phyloP scores from a whole-genome alignment of 2,797 vertebrate genomes.

The Eremophila alpestris region DNA sequence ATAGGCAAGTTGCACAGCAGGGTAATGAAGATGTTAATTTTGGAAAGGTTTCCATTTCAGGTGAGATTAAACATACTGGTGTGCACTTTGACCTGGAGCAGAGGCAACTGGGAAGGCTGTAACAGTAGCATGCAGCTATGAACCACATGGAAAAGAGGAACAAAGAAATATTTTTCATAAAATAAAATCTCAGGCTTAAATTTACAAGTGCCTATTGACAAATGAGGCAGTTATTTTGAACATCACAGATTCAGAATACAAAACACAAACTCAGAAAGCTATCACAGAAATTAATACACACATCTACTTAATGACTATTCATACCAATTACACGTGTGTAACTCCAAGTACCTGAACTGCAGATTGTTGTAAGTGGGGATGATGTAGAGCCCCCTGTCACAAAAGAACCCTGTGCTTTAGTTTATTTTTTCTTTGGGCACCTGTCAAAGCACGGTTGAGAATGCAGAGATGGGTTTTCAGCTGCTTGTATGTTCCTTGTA shows the following conservation, averaged over 20 bases:
- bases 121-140: rapidly evolving
- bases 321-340: not conserved
- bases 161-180: not conserved
- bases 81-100: not conserved
- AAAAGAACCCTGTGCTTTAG: not conserved
- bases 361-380: not conserved
- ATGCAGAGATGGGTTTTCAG: not conserved
- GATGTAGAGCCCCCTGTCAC: not conserved
- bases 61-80: not conserved
- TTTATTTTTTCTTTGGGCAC: not conserved
- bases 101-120: not conserved
- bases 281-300: not conserved
- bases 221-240: not conserved
- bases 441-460: not conserved
- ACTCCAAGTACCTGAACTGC: not conserved
- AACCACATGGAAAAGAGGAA: not conserved
- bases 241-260: not conserved
- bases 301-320: not conserved
- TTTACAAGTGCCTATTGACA: not conserved
- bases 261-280: not conserved
- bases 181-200: not conserved
- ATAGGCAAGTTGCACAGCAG: not conserved
- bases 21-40: not conserved
- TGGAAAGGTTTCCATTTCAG: not conserved
- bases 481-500: not conserved